A percentile compares a stretch with the other conserved stretches of the same genome.
Evolutionary conservation across 1,140 invertebrate genomes (phyloP).

Genomic region (Delia radicum): DNA sequence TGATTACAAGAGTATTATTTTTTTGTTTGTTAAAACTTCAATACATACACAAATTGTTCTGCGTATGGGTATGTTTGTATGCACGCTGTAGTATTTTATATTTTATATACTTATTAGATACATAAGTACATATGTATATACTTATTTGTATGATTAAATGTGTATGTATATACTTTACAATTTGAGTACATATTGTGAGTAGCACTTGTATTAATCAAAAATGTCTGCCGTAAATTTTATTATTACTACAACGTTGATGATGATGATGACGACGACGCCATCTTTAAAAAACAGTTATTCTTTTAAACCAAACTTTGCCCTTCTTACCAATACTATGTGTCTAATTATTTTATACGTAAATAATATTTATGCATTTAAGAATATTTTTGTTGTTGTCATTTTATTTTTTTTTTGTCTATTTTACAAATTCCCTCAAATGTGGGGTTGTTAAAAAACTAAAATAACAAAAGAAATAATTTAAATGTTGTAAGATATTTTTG

Average conservation of each 20-base stretch:
- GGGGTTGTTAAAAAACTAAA: background rate
- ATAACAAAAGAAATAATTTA: background rate
- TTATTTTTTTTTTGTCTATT: background rate
- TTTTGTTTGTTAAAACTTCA: too few species aligned
- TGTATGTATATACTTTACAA: background rate
- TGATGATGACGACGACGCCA: constrained; percentile 20
- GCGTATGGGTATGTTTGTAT: too few species aligned
- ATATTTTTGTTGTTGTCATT: background rate
- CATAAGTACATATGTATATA: background rate
- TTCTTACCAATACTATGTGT: background rate
- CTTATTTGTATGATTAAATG: background rate
- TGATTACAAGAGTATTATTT: too few species aligned
- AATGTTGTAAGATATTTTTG: background rate
- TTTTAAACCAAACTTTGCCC: background rate
- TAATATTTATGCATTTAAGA: background rate
- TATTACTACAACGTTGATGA: constrained; percentile 13
- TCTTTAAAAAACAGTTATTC: constrained; percentile 28
- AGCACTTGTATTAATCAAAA: constrained; percentile 33
- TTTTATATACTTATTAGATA: background rate
- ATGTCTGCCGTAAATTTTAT: constrained; percentile 34
- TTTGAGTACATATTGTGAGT: constrained; percentile 18
- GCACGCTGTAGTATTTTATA: background rate
- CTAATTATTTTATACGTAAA: constrained; percentile 1
- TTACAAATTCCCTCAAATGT: background rate
- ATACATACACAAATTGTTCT: too few species aligned